These are phyloP conservation scores for Alces alces DNA, from an alignment of 2,113 vertebrate genomes.

Conservation along the genomic window DNA sequence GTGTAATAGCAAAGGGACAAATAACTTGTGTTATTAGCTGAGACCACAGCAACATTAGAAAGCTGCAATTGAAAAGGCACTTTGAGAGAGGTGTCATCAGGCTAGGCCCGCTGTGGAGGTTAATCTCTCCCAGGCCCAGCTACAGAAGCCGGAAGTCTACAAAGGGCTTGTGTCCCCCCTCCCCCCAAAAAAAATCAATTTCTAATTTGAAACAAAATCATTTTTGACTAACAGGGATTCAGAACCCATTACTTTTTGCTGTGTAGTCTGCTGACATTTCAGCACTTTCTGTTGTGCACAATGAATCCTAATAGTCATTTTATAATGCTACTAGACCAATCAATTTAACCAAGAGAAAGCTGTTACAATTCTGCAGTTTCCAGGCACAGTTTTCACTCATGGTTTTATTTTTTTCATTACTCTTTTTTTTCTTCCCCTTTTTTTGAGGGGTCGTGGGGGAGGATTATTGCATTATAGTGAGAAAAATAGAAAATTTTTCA, in stretches of 20 bases:
- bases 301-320: slow-evolving; percentile 86
- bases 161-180: slow-evolving; percentile 78
- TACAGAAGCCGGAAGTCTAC: slow-evolving; percentile 78
- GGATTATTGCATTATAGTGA: neutral
- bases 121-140: slow-evolving; percentile 79
- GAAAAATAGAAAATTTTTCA: slow-evolving; percentile 63
- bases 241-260: slow-evolving; percentile 84
- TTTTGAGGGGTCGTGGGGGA: neutral
- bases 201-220: slow-evolving; percentile 88
- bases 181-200: slow-evolving; percentile 87
- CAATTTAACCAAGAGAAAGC: slow-evolving; percentile 82
- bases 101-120: slow-evolving; percentile 77
- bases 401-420: slow-evolving; percentile 76
- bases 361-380: slow-evolving; percentile 79
- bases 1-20: slow-evolving; percentile 78
- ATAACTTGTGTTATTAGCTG: slow-evolving; percentile 79
- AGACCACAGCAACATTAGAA: slow-evolving; percentile 76
- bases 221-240: slow-evolving; percentile 88
- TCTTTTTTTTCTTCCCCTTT: neutral
- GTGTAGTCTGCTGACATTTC: slow-evolving; percentile 83
- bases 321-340: slow-evolving; percentile 82
- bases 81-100: slow-evolving; percentile 78
- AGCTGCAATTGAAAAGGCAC: slow-evolving; percentile 76
- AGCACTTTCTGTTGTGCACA: slow-evolving; percentile 82
- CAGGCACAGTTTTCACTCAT: slow-evolving; percentile 78